Conservation (phyloP, 2,113 vertebrate species). For the Emydocephalus ijimae region DNA sequence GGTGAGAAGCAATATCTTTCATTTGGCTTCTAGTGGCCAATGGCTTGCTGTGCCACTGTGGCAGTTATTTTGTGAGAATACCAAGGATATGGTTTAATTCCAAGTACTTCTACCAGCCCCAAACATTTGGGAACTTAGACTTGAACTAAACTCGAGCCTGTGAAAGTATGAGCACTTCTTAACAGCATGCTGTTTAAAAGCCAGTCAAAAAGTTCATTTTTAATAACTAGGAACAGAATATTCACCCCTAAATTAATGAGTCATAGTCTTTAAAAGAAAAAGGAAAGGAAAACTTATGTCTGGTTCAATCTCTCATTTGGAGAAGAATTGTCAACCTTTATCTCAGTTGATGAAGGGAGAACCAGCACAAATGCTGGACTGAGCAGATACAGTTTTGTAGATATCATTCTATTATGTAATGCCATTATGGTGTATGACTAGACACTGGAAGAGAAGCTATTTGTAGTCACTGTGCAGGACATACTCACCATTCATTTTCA, state of each 20-base stretch:
- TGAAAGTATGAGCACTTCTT: not conserved
- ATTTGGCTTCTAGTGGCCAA: not conserved
- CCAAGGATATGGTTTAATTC: not conserved
- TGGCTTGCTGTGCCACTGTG: not conserved
- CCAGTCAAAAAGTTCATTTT: not conserved
- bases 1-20: not conserved
- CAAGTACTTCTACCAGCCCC: not conserved
- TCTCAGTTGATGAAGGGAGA: not conserved
- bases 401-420: not conserved
- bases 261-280: not conserved
- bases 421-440: not conserved
- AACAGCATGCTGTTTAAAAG: not conserved
- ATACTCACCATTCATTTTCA: not conserved
- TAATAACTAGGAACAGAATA: not conserved
- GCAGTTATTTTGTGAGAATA: not conserved
- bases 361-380: not conserved
- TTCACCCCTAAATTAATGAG: not conserved
- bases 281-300: not conserved
- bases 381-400: not conserved
- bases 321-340: not conserved
- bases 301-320: not conserved
- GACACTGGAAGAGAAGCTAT: not conserved
- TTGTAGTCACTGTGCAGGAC: not conserved
- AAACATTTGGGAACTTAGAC: not conserved
- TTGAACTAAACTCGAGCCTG: not conserved